Evolutionary conservation across 2,797 vertebrate genomes (phyloP), one percentile per base, ranked within the genome.

Genomic region (Xenops minutus): DNA sequence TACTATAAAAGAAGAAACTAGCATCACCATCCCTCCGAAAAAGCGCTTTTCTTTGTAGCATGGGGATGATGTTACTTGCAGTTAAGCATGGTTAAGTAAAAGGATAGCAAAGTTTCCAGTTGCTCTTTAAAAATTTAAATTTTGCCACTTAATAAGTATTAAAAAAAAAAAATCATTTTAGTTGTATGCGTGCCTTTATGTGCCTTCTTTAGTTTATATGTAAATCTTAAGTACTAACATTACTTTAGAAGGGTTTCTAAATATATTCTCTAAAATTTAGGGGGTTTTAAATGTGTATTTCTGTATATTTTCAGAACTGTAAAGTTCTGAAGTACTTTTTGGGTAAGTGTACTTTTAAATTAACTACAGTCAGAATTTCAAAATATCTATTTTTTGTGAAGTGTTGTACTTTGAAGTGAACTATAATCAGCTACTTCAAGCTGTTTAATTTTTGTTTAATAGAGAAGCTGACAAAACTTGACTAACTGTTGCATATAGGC

Each of bases 401-500:
- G 29, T 3, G 0, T 36, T 72, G 9, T 75, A 12, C 30, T 77
- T 74, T 43, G 32, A 80, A 81, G 48, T 66, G 32, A 89, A 30
- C 39, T 79, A 32, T 52, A 74, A 75, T 68, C 14, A 44, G 17
- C 88, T 84, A 19, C 56, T 86, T 95, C 34, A 58, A 14, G 64
- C 49, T 64, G 39, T 51, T 75, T 78, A 30, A 64, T 88, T 88
- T 94, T 62, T 72, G 30, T 61, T 73, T 64, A 80, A 23, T 51
- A 68, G 36, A 9, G 7, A 26, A 49, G 8, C 9, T 85, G 36
- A 64, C 5, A 36, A 52, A 55, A 26, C 51, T 68, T 75, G 27
- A 81, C 55, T 76, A 71, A 49, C 37, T 77, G 39, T 61, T 75
- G 15, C 9, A 16, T 79, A n/a, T 24, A 89, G n/a, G 23, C 43